These are phyloP conservation scores for Penaeus vannamei DNA, from an alignment of 1,140 invertebrate genomes.

Conservation along the genomic window DNA sequence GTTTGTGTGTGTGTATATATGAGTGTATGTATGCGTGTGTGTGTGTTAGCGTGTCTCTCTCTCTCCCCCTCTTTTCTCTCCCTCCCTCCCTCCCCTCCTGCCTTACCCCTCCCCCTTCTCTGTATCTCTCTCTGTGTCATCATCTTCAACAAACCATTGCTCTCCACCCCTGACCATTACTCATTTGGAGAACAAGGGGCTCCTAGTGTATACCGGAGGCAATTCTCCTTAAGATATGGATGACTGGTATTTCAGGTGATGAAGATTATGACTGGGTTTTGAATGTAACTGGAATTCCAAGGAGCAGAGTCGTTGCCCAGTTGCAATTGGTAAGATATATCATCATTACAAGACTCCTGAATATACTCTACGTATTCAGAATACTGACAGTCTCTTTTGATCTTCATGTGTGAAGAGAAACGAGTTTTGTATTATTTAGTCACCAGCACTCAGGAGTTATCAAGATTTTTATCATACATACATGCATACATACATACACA, in stretches of 20 bases:
- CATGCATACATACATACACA: conserved; percentile 12
- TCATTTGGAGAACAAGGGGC: neutral
- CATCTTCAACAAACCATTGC: neutral
- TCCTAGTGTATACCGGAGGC: no score
- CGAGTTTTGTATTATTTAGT: neutral
- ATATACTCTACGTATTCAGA: neutral
- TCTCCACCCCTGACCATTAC: neutral
- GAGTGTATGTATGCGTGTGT: no score
- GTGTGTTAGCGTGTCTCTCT: neutral
- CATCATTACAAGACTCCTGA: neutral
- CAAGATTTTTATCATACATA: conserved; percentile 1
- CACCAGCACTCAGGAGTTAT: neutral
- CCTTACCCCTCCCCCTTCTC: neutral
- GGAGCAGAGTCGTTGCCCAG: no score
- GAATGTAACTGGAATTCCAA: no score
- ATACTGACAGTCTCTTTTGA: neutral
- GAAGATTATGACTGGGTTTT: no score
- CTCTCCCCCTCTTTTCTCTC: neutral
- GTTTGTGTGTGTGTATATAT: neutral
- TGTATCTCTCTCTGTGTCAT: neutral
- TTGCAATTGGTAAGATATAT: no score
- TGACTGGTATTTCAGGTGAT: no score
- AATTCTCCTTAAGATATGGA: no score
- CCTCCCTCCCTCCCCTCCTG: neutral
- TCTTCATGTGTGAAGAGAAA: neutral